A percentile compares a stretch with the other conserved stretches of the same genome.
Evolutionary conservation across 2,113 vertebrate genomes (phyloP).

Genomic region (Phalacrocorax brasilianus): DNA sequence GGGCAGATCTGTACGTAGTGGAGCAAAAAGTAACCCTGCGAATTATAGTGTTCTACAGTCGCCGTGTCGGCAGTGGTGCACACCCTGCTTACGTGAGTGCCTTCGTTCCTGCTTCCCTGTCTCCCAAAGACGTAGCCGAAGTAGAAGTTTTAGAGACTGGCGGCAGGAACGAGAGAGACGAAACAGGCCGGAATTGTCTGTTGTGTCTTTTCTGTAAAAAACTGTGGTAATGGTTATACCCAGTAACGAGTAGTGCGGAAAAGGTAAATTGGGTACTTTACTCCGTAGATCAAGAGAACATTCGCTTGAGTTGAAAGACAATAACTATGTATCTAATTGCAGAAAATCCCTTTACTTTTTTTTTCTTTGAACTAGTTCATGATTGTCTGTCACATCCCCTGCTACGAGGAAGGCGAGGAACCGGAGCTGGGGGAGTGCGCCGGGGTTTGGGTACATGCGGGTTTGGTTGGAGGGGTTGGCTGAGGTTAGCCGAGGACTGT

Average conservation of each 20-base stretch:
- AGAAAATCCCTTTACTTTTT: not conserved
- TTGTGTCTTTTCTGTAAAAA: not conserved
- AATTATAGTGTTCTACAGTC: fast-evolving
- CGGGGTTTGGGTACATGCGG: not conserved
- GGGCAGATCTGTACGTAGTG: not conserved
- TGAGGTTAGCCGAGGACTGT: not conserved
- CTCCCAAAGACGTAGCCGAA: not conserved
- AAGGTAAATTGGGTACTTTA: not conserved
- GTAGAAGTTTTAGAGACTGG: not conserved
- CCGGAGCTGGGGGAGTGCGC: not conserved
- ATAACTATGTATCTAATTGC: not conserved
- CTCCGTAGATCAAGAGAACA: not conserved
- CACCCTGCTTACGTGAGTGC: no score
- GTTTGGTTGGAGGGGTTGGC: no score
- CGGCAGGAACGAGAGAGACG: not conserved
- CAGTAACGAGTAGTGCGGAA: no score
- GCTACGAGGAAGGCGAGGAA: not conserved
- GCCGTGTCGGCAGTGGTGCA: fast-evolving
- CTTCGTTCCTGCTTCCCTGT: not conserved
- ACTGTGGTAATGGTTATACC: not conserved
- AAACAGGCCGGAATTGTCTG: not conserved
- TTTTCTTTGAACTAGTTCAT: not conserved
- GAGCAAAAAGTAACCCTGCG: not conserved
- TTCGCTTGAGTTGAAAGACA: no score
- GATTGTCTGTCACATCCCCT: not conserved